A percentile compares a stretch with the other conserved stretches of the same genome.
Conservation (phyloP, 2,888 invertebrate species). For the Busseola fusca region DNA sequence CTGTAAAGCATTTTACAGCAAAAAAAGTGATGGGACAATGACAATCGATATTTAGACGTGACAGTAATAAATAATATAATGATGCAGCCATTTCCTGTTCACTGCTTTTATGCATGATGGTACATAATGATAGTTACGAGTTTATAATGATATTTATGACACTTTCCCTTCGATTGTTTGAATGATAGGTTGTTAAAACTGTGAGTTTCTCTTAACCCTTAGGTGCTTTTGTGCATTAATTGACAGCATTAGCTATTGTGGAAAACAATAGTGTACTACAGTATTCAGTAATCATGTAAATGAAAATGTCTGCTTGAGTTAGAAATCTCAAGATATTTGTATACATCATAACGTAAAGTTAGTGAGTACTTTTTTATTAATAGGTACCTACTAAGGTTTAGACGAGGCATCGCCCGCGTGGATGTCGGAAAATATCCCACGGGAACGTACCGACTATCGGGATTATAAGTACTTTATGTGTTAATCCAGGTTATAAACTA, state of each 20-base stretch:
- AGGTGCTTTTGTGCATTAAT: conserved; percentile 25
- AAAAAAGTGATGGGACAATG: conserved; percentile 8
- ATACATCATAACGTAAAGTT: too few relatives aligned
- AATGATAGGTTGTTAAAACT: conserved; percentile 23
- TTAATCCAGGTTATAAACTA: background rate
- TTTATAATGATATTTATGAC: conserved; percentile 28
- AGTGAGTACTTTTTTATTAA: background rate
- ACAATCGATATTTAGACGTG: conserved; percentile 5
- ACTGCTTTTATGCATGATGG: conserved; percentile 22
- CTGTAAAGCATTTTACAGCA: background rate
- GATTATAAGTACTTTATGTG: background rate
- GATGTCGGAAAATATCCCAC: background rate
- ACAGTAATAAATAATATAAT: conserved; percentile 21
- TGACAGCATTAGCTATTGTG: background rate
- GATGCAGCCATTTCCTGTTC: conserved; percentile 11
- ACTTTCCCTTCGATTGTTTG: conserved; percentile 27
- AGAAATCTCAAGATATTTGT: background rate
- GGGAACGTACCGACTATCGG: background rate
- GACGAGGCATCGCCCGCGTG: background rate
- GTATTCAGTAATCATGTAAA: background rate
- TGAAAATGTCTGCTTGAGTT: background rate
- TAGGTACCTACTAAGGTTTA: background rate
- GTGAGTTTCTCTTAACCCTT: conserved; percentile 25
- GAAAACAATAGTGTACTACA: conserved; percentile 3
- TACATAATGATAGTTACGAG: conserved; percentile 25